A percentile compares a stretch with the other conserved stretches of the same genome.
These are phyloP conservation scores for Oscarella lobularis DNA, from an alignment of 37 sponge, comb jelly and placozoan species.

Conservation along the genomic window DNA sequence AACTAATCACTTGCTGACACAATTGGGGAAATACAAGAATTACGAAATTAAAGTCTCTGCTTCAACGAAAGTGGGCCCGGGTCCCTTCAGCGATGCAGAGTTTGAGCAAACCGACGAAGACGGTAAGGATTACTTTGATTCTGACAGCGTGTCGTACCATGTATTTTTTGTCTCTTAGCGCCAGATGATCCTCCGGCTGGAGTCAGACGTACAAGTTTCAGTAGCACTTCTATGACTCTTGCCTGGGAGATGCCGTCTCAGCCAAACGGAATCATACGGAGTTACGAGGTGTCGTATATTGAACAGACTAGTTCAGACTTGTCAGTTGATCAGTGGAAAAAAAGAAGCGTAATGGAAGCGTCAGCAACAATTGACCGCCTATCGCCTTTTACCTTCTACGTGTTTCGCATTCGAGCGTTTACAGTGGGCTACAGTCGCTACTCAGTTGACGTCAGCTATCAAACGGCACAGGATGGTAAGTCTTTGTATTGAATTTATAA, in stretches of 20 bases:
- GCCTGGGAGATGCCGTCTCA: constrained; percentile 10
- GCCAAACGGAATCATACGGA: constrained; percentile 32
- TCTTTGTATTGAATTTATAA: background rate
- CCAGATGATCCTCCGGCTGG: background rate
- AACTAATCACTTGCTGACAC: background rate
- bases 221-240: too few species aligned
- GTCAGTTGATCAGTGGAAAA: too few species aligned
- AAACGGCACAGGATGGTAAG: constrained; percentile 37
- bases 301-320: background rate
- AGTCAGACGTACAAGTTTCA: too few species aligned
- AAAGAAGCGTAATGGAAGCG: too few species aligned
- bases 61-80: background rate
- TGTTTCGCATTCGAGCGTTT: constrained; percentile 8
- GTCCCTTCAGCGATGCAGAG: background rate
- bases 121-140: too few species aligned
- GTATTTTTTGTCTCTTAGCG: too few species aligned
- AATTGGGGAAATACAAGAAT: background rate
- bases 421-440: constrained; percentile 13
- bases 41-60: background rate
- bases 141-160: too few species aligned
- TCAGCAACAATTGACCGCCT: constrained; percentile 3
- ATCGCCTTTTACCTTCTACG: constrained; percentile 15
- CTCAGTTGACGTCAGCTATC: background rate
- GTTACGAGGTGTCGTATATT: constrained; percentile 25
- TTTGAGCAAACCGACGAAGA: background rate